Base-by-base conservation (phyloP, 2,797 vertebrate genomes). In the Cyclura pinguis region DNA sequence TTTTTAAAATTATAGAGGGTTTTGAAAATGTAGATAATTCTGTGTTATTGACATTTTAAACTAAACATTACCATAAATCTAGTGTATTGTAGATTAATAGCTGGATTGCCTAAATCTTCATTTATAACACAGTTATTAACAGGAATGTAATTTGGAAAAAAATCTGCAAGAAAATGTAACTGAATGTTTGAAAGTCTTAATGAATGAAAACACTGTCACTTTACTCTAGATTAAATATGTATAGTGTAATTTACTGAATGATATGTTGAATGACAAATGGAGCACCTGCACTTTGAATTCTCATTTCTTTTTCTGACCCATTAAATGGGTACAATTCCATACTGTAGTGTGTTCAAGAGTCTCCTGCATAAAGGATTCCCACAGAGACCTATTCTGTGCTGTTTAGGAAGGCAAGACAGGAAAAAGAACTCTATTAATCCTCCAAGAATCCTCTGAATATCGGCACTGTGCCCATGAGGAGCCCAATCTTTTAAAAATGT, bases 261-360 rank as follows among this genome's bases (percentile, higher is more conserved):
- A 93, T 96, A 92, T 90, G 96, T 97, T 97, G 91, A 90, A 96
- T 94, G 96, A 94, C 94, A 93, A 93, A 92, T 96, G 94, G 96
- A 97, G 95, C 98, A 97, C 96, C 97, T 97, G 98, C 98, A 98
- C 98, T 98, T 98, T 98, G 96, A 97, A 96, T 96, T 93, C 87
- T 94, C 93, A 93, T 93, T 97, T 96, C 91, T 93, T 97, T 95
- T 96, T 96, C 93, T 90, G 90, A 89, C 86, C 87, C 87, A 13
- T 90, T 89, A 18, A 2, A 74, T 80, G 80, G 73, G 3, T 73
- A 84, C 72, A 38, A 47, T 35, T 64, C 62, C 16, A 6, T 88
- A n/a, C 29, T 62, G 67, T 42, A 24, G 32, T 78, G 74, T 32
- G 85, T 18, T 32, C 62, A 83, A 83, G 57, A 6, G 52, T 52